Evolutionary conservation across 1,140 invertebrate species (phyloP).

Genomic region (Oreohelix idahoensis): DNA sequence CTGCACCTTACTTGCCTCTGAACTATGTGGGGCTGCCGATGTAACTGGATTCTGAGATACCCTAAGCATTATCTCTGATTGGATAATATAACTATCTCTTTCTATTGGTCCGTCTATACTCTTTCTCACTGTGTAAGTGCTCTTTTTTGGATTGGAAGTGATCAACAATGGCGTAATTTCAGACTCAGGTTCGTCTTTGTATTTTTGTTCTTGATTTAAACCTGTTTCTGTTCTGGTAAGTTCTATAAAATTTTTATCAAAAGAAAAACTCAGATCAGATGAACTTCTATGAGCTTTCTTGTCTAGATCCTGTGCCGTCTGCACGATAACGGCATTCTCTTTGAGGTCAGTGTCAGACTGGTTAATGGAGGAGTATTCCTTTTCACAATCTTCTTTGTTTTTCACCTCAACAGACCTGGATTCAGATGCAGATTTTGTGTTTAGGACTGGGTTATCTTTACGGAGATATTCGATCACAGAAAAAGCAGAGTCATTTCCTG

Average conservation of each 20-base stretch:
- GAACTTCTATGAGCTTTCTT: no score
- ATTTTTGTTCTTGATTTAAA: background rate
- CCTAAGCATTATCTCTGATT: background rate
- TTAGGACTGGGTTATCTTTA: background rate
- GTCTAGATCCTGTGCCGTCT: background rate
- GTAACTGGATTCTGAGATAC: background rate
- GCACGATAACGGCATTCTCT: no score
- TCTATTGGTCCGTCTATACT: background rate
- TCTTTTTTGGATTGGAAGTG: no score
- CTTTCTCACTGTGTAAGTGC: background rate
- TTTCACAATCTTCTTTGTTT: background rate
- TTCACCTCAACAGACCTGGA: background rate
- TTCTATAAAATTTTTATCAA: background rate
- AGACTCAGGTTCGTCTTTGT: background rate
- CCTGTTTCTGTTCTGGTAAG: background rate
- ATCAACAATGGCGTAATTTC: background rate
- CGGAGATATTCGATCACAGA: background rate
- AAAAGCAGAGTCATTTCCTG: background rate
- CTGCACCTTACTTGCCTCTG: background rate
- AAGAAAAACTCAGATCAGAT: background rate
- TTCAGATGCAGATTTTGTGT: no score
- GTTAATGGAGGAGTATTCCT: no score
- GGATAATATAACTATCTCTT: background rate
- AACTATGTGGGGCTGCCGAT: background rate
- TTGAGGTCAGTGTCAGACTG: no score